Evolutionary conservation across 2,797 vertebrate genomes (phyloP).

Genomic region (Cheirogaleus major): DNA sequence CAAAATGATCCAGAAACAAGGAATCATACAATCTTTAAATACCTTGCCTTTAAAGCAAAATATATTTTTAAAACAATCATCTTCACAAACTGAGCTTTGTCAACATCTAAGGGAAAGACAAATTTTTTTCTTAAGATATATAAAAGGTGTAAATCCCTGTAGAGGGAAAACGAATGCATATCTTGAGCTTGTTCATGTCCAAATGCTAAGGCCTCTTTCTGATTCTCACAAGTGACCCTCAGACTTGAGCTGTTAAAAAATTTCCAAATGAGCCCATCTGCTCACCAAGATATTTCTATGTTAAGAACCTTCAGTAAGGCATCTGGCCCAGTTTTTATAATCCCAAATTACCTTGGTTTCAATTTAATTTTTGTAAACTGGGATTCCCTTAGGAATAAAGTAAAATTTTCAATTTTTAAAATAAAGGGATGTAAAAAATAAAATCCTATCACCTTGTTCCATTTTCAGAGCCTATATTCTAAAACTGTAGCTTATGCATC

Average conservation of each 20-base stretch:
- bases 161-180: conserved; percentile 30
- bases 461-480: conserved; percentile 54
- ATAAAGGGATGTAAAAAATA: conserved; percentile 50
- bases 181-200: neutral
- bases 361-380: conserved; percentile 60
- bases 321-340: conserved; percentile 43
- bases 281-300: conserved; percentile 51
- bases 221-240: conserved; percentile 68
- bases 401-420: conserved; percentile 50
- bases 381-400: conserved; percentile 60
- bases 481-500: conserved; percentile 53
- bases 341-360: conserved; percentile 59
- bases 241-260: conserved; percentile 42
- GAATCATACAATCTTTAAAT: conserved; percentile 36
- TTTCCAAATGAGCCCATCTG: conserved; percentile 61
- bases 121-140: neutral
- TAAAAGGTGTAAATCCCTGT: conserved; percentile 28
- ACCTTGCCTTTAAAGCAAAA: conserved; percentile 47
- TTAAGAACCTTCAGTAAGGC: conserved; percentile 55
- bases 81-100: neutral
- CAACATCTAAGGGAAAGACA: neutral
- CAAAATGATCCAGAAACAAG: conserved; percentile 17
- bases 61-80: neutral
- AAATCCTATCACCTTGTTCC: conserved; percentile 14
- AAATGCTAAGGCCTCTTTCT: conserved; percentile 59